Evolutionary conservation across 2,888 invertebrate genomes (phyloP).

Genomic region (Agrochola litura): DNA sequence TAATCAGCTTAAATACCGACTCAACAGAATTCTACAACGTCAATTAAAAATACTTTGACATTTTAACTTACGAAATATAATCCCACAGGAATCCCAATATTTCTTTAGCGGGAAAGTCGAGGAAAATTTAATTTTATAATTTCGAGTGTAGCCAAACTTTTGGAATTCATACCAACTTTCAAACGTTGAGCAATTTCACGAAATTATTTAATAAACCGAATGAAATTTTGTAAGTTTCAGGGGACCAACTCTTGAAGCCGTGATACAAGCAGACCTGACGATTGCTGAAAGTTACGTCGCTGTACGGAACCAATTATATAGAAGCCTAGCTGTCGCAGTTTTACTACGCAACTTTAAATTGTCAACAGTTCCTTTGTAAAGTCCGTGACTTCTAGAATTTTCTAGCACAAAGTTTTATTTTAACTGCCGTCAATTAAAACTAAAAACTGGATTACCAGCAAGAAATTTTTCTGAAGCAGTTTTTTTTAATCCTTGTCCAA

Average conservation of each 20-base stretch:
- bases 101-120: background rate
- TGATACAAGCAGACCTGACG: constrained; percentile 11
- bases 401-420: background rate
- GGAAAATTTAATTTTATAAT: constrained; percentile 21
- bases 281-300: constrained; percentile 22
- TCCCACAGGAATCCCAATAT: background rate
- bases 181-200: constrained; percentile 29
- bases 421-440: background rate
- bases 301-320: constrained; percentile 26
- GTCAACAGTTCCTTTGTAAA: background rate
- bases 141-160: constrained; percentile 25
- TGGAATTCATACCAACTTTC: constrained; percentile 17
- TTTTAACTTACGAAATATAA: background rate
- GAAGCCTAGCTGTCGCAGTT: background rate
- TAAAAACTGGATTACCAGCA: too few species aligned
- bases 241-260: background rate
- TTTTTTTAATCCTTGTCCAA: too few species aligned
- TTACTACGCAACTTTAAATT: background rate
- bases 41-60: background rate
- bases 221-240: constrained; percentile 22
- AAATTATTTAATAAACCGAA: constrained; percentile 39
- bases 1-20: too few species aligned
- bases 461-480: too few species aligned
- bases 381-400: background rate
- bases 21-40: background rate